These are phyloP conservation scores for Loripinus fragilis DNA, from an alignment of 2,888 invertebrate genomes.

Conservation along the genomic window DNA sequence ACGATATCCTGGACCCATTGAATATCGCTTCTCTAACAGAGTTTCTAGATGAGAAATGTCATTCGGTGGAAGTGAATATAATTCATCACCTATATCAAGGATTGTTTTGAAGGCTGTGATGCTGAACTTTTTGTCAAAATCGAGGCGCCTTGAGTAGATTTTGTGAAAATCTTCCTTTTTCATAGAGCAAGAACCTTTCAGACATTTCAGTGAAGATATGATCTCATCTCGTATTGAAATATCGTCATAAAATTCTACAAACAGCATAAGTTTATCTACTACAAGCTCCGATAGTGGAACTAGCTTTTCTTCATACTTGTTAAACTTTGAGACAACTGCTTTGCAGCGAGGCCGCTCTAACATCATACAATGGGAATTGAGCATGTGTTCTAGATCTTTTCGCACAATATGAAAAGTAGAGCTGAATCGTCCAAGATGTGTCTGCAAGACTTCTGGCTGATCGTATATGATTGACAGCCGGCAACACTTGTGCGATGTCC, in stretches of 20 bases:
- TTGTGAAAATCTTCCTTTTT: not conserved
- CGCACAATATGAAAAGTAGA: too few species aligned
- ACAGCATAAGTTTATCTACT: not conserved
- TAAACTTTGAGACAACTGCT: not conserved
- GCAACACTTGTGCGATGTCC: not conserved
- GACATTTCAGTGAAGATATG: not conserved
- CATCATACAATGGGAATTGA: not conserved
- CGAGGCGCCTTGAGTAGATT: not conserved
- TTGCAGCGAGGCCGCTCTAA: not conserved
- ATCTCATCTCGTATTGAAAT: not conserved
- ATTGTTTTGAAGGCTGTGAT: too few species aligned
- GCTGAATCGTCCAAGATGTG: too few species aligned
- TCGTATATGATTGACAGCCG: not conserved
- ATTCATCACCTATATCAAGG: too few species aligned
- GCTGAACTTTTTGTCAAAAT: too few species aligned
- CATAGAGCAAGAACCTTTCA: not conserved
- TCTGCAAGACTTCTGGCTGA: too few species aligned
- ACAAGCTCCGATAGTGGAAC: not conserved
- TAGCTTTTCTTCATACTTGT: not conserved
- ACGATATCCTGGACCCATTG: too few species aligned
- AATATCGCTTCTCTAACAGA: too few species aligned
- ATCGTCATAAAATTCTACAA: not conserved
- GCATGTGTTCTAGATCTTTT: not conserved
- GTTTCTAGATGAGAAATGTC: too few species aligned
- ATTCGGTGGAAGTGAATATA: too few species aligned